Evolutionary conservation across 2,113 vertebrate species (phyloP), one percentile per base, ranked within the genome.

Genomic region (Tinamus guttatus): DNA sequence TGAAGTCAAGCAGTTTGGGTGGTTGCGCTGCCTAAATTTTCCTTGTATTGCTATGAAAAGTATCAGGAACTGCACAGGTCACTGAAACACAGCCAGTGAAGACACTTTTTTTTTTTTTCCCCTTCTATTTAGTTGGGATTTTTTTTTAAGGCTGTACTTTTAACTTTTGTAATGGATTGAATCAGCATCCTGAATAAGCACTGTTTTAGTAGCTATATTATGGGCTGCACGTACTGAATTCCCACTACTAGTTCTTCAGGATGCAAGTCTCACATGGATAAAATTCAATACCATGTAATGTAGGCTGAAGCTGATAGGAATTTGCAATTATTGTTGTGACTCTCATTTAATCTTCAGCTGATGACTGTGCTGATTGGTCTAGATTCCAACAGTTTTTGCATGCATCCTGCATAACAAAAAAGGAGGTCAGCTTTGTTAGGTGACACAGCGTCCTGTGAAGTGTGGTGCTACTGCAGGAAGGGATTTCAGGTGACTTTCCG

Each of bases 291-390:
- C 95, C 82, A 28, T 87, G 89, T 97, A 95, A 92, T 89, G 82
- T 96, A 97, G 86, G 84, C 92, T 60, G 65, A 94, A 96, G 82
- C 95, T 27, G 78, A 83, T 94, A 97, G 63, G 94, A 97, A 95
- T 93, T 96, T 91, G 96, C 97, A 95, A 75, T 97, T 97, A 95
- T 95, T 95, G 94, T 97, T 95, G 96, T 97, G 97, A 97, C 96
- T 97, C 96, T 94, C 82, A 97, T 97, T 98, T 98, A 96, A 85
- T 97, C 96, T 97, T 97, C 90, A 97, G 91, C 96, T 85, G 77
- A 90, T 96, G 77, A 96, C 74, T 97, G 90, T 97, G 97, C 97
- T 78, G 87, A 89, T 95, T 96, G 86, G 96, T 93, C 94, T 95
- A 96, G 97, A 96, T 96, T 95, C 90, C 73, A 96, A 95, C 93